phyloP scores from a whole-genome alignment of 1,140 invertebrate genomes.

The Bombus confusus region DNA sequence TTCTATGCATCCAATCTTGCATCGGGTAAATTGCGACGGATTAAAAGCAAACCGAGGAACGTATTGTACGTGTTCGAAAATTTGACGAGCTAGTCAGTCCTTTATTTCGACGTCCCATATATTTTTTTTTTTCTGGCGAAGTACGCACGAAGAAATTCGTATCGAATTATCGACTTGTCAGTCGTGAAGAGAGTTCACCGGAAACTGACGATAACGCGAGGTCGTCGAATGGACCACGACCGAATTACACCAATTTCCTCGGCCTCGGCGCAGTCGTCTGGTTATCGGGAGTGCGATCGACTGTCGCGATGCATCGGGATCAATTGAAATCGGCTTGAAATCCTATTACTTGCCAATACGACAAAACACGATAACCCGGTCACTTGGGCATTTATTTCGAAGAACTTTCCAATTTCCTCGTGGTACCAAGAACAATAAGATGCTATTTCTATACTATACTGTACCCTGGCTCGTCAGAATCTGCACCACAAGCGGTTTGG shows the following conservation, averaged over 20 bases:
- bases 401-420: conserved; percentile 31
- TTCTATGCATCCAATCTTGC: background rate
- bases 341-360: conserved; percentile 37
- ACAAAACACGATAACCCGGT: conserved; percentile 33
- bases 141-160: conserved; percentile 28
- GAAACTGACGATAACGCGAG: conserved; percentile 50
- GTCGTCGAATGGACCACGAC: conserved; percentile 34
- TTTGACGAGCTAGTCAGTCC: too few relatives aligned
- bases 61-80: background rate
- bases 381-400: conserved; percentile 43
- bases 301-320: conserved; percentile 47
- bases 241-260: conserved; percentile 64
- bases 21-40: background rate
- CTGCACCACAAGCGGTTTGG: background rate
- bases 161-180: conserved; percentile 44
- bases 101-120: background rate
- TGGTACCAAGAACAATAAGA: conserved; percentile 18
- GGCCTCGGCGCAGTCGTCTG: background rate
- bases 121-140: background rate
- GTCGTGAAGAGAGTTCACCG: conserved; percentile 23
- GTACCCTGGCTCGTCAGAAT: background rate
- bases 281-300: conserved; percentile 52
- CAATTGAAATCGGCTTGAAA: conserved; percentile 54
- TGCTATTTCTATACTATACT: too few relatives aligned
- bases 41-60: background rate